A percentile compares a stretch with the other conserved stretches of the same genome.
Evolutionary conservation across 2,113 vertebrate species (phyloP).

Genomic region (Microcebus lehilahytsara): DNA sequence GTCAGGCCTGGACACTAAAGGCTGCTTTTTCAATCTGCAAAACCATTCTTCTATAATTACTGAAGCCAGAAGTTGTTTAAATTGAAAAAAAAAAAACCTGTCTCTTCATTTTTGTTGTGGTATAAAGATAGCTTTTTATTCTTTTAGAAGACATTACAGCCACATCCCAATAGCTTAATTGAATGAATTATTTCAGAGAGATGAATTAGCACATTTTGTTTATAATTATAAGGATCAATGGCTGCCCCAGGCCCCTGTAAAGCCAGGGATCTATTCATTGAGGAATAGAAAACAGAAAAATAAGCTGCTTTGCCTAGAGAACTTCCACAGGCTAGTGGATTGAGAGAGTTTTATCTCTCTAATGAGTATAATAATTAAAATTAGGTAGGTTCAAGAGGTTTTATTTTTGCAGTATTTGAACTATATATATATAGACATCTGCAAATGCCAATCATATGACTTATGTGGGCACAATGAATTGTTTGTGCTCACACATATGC

Average conservation of each 20-base stretch:
- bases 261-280: conserved; percentile 20
- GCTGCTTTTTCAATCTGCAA: neutral
- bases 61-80: conserved; percentile 49
- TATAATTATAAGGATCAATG: conserved; percentile 50
- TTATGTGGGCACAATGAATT: conserved; percentile 41
- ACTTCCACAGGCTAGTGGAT: neutral
- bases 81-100: neutral
- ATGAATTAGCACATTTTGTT: conserved; percentile 54
- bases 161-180: conserved; percentile 15
- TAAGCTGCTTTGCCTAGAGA: conserved; percentile 33
- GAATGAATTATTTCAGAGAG: conserved; percentile 24
- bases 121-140: conserved; percentile 21
- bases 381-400: neutral
- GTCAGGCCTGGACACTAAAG: neutral
- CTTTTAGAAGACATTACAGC: neutral
- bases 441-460: conserved; percentile 50
- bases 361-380: conserved; percentile 53
- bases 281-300: conserved; percentile 43
- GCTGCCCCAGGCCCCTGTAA: neutral
- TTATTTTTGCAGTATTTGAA: conserved; percentile 54
- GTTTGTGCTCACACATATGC: conserved; percentile 77
- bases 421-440: neutral
- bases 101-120: conserved; percentile 34
- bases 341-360: conserved; percentile 34
- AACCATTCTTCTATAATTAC: conserved; percentile 17